Evolutionary conservation across 2,113 vertebrate species (phyloP).

Genomic region (Zingel zingel): DNA sequence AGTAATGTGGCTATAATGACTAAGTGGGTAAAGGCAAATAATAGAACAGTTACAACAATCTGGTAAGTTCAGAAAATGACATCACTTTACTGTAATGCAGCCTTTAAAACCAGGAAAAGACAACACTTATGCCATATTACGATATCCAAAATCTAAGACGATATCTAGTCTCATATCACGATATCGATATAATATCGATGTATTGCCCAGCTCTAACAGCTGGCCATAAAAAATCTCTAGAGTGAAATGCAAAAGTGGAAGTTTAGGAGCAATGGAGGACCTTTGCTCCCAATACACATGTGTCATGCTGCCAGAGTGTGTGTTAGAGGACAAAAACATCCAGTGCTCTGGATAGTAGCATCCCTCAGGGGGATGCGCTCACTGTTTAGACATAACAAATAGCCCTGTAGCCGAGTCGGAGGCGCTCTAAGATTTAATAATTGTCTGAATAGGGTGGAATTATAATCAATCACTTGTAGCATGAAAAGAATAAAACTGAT

Average conservation of each 20-base stretch:
- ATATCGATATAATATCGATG: no score
- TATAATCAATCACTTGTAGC: constrained; percentile 33
- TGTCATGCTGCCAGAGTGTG: constrained; percentile 19
- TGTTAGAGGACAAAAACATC: constrained; percentile 24
- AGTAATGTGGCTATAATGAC: no score
- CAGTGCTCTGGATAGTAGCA: not conserved
- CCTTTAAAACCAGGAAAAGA: no score
- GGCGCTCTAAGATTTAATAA: constrained; percentile 28
- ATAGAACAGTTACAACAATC: no score
- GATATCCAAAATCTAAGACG: no score
- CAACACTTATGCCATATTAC: no score
- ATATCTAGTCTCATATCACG: no score
- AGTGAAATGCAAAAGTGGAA: constrained; percentile 9
- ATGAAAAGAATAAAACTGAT: constrained; percentile 27
- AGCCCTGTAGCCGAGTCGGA: not conserved
- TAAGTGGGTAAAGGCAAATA: no score
- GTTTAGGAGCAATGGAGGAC: constrained; percentile 3
- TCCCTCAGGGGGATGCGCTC: not conserved
- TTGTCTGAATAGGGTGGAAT: constrained; percentile 19
- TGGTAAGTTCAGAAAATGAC: no score
- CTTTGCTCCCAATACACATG: constrained; percentile 4
- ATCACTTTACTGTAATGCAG: no score
- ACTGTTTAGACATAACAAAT: not conserved
- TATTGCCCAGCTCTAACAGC: not conserved
- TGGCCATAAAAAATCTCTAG: constrained; percentile 6